Percentiles rank a stretch among this genome's conserved stretches.
Conservation (phyloP, 2,113 vertebrate species). For the Coregonus clupeaformis region DNA sequence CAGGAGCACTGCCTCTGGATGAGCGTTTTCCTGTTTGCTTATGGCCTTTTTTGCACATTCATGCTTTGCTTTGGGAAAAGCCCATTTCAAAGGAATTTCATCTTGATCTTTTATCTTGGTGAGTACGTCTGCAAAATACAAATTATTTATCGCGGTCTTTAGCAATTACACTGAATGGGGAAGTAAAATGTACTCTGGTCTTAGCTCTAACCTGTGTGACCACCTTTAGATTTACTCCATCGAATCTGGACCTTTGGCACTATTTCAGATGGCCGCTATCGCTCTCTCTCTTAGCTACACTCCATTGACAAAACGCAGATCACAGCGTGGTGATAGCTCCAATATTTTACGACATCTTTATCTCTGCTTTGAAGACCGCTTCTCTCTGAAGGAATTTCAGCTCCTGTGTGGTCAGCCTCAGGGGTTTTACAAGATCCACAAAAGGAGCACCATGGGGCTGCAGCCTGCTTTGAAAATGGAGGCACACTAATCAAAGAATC, state of each 20-base stretch:
- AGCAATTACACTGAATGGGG: too few species aligned
- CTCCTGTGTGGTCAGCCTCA: not conserved
- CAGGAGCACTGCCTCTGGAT: too few species aligned
- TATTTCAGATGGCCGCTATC: not conserved
- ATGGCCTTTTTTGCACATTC: not conserved
- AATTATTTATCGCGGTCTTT: too few species aligned
- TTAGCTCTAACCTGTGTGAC: too few species aligned
- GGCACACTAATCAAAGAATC: slow-evolving; percentile 23
- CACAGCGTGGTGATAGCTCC: not conserved
- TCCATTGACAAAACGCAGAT: not conserved
- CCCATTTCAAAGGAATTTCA: not conserved
- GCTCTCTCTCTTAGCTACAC: not conserved
- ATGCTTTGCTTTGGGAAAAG: not conserved
- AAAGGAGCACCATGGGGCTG: not conserved
- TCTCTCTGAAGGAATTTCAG: not conserved
- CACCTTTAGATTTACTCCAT: not conserved
- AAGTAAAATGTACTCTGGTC: too few species aligned
- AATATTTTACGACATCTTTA: not conserved
- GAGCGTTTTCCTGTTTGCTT: too few species aligned
- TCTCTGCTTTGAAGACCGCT: not conserved
- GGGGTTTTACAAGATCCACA: not conserved
- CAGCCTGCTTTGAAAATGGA: slow-evolving; percentile 14
- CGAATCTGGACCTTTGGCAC: not conserved
- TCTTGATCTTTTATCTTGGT: not conserved
- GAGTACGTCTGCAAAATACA: not conserved